Conservation (phyloP, 2,888 invertebrate genomes). For the Acleris literana region DNA sequence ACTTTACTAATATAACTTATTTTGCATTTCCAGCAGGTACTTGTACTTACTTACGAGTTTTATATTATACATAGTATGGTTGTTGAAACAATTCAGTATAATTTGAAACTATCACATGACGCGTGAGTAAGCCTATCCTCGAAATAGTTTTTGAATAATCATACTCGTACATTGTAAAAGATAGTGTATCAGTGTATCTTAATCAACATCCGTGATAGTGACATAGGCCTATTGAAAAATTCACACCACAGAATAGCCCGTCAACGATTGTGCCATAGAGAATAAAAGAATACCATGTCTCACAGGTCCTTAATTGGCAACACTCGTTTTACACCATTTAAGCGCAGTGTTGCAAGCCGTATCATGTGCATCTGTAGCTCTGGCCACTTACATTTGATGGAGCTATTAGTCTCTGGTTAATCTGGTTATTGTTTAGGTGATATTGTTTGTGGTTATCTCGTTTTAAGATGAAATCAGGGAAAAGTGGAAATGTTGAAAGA, state of each 20-base stretch:
- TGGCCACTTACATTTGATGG: constrained; percentile 27
- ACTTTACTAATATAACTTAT: too few species aligned
- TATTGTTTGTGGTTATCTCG: constrained; percentile 30
- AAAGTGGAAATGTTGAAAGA: constrained; percentile 8
- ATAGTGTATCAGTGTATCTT: too few species aligned
- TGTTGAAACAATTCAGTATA: too few species aligned
- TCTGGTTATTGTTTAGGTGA: constrained; percentile 17
- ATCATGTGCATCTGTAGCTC: constrained; percentile 28
- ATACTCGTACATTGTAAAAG: too few species aligned
- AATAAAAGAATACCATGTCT: constrained; percentile 36
- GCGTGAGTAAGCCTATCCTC: too few species aligned
- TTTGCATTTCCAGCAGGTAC: too few species aligned
- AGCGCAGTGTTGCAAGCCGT: constrained; percentile 31
- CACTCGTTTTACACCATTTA: constrained; percentile 33
- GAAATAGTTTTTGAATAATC: too few species aligned
- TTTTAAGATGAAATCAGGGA: constrained; percentile 11
- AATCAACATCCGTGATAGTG: not conserved
- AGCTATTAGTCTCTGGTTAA: constrained; percentile 34
- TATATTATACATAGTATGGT: too few species aligned
- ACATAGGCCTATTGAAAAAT: constrained; percentile 5
- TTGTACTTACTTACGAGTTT: too few species aligned
- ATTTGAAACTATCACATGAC: too few species aligned
- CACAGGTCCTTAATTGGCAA: constrained; percentile 34
- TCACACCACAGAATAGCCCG: constrained; percentile 15
- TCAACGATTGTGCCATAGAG: constrained; percentile 26